Percentiles rank a stretch among this genome's conserved stretches.
phyloP scores from a whole-genome alignment of 2,113 vertebrate species.

The Dendrocopos noguchii region DNA sequence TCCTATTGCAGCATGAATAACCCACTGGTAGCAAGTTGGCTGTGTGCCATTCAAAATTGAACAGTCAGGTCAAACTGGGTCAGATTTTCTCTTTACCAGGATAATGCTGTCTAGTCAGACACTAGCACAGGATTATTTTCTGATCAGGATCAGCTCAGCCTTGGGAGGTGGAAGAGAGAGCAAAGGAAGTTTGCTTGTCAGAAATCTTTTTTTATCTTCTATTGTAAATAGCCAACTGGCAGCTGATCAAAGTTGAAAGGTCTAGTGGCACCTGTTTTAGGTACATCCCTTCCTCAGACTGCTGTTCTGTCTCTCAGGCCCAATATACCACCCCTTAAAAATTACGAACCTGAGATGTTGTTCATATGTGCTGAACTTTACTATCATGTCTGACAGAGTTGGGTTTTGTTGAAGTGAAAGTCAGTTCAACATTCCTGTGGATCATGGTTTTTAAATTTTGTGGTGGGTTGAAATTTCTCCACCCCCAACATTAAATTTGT shows the following conservation, averaged over 20 bases:
- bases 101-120: slow-evolving; percentile 46
- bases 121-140: slow-evolving; percentile 19
- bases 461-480: too few species aligned
- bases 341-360: neutral
- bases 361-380: neutral
- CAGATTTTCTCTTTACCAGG: slow-evolving; percentile 49
- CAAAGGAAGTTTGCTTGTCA: slow-evolving; percentile 59
- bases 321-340: neutral
- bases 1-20: slow-evolving; percentile 79
- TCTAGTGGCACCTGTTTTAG: slow-evolving; percentile 68
- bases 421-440: neutral
- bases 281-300: slow-evolving; percentile 56
- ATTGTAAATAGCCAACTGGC: slow-evolving; percentile 57
- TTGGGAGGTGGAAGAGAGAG: slow-evolving; percentile 48
- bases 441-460: neutral
- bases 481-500: too few species aligned
- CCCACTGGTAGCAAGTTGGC: slow-evolving; percentile 71
- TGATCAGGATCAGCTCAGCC: slow-evolving; percentile 34
- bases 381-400: neutral
- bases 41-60: slow-evolving; percentile 65
- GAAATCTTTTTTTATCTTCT: slow-evolving; percentile 53
- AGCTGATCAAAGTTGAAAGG: slow-evolving; percentile 69
- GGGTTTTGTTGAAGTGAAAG: neutral
- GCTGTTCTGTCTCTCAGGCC: neutral
- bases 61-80: slow-evolving; percentile 44